These are phyloP conservation scores for Dasypus novemcinctus DNA, from an alignment of 2,113 vertebrate species.

Conservation along the genomic window DNA sequence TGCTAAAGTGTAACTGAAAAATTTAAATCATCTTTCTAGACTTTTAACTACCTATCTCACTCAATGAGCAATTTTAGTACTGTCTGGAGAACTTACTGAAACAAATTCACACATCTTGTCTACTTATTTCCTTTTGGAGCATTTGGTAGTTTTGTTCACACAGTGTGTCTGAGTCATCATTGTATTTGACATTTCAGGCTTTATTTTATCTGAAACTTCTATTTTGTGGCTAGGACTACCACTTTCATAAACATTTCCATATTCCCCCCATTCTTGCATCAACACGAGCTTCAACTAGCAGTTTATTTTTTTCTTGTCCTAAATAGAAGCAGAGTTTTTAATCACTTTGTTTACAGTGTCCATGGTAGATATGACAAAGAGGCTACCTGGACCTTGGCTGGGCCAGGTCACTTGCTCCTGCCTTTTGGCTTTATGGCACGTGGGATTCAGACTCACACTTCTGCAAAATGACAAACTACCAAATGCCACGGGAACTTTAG, in stretches of 20 bases:
- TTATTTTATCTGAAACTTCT: conserved; percentile 60
- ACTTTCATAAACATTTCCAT: conserved; percentile 66
- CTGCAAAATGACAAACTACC: neutral
- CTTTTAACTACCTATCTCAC: neutral
- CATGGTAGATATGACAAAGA: neutral
- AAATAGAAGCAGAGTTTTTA: neutral
- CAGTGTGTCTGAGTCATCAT: conserved; percentile 71
- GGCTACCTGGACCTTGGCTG: neutral
- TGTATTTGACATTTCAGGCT: conserved; percentile 70
- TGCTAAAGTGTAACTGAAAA: neutral
- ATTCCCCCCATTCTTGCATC: conserved; percentile 28
- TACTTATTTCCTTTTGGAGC: conserved; percentile 58
- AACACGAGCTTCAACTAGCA: neutral
- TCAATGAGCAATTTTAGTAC: conserved; percentile 52
- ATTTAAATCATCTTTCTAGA: conserved; percentile 40
- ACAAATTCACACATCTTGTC: conserved; percentile 60
- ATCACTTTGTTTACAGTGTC: neutral
- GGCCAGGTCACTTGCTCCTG: neutral
- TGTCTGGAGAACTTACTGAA: conserved; percentile 49
- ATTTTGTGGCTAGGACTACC: conserved; percentile 57
- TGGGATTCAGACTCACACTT: conserved; percentile 9
- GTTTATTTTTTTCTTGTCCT: conserved; percentile 54
- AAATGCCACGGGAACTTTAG: neutral
- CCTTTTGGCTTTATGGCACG: neutral
- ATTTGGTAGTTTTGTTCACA: conserved; percentile 63